Conservation (phyloP, 2,888 invertebrate species). For the Euspilapteryx auroguttella region DNA sequence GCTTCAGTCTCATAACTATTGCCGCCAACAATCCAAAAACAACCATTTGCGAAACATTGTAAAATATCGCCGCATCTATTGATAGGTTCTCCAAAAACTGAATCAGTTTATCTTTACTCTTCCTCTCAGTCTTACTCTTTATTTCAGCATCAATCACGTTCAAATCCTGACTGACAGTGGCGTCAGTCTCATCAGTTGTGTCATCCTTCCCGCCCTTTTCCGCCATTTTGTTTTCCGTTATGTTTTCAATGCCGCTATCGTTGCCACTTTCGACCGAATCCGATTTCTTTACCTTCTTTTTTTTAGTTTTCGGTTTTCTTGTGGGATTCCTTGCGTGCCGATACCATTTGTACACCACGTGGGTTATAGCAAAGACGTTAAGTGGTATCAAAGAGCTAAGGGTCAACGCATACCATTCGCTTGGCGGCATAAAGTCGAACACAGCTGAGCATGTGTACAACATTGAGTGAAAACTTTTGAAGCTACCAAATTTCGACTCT, state of each 20-base stretch:
- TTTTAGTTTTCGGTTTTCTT: not conserved
- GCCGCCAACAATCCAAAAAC: constrained; percentile 75
- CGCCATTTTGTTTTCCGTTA: constrained; percentile 13
- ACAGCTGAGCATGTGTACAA: constrained; percentile 78
- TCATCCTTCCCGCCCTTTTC: constrained; percentile 5
- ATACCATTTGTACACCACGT: too few species aligned
- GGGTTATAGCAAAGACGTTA: constrained; percentile 29
- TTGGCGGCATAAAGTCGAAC: constrained; percentile 70
- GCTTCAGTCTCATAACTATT: constrained; percentile 76
- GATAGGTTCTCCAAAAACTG: constrained; percentile 25
- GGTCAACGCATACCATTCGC: constrained; percentile 46
- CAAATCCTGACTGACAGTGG: constrained; percentile 7
- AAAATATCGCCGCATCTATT: constrained; percentile 63
- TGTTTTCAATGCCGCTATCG: constrained; percentile 59
- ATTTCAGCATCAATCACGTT: too few species aligned
- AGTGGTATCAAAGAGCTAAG: constrained; percentile 62
- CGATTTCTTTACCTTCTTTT: constrained; percentile 7
- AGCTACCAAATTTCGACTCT: constrained; percentile 68
- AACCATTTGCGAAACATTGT: constrained; percentile 70
- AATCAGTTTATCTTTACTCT: constrained; percentile 9
- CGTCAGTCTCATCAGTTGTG: not conserved
- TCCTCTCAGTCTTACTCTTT: too few species aligned
- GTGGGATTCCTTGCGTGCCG: too few species aligned
- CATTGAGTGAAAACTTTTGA: constrained; percentile 73
- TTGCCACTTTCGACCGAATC: constrained; percentile 14